Percentiles rank a stretch among this genome's conserved stretches.
These are phyloP conservation scores for Drosophila serrata DNA, from an alignment of 1,140 invertebrate species.

Conservation along the genomic window DNA sequence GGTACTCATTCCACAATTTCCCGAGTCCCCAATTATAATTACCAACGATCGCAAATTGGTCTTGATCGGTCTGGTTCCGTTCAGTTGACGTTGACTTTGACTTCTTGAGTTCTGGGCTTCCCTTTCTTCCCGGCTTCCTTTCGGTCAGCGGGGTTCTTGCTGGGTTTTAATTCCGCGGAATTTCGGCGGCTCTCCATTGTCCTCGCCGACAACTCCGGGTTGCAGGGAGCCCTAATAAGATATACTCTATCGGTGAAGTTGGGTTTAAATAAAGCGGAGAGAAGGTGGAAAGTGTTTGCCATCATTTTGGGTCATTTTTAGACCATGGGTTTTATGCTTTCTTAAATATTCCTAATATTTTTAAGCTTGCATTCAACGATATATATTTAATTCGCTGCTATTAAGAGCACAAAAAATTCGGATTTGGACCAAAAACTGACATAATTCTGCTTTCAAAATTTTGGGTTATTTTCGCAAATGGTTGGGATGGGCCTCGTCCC, in stretches of 20 bases:
- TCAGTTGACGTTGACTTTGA: constrained; percentile 24
- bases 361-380: no score
- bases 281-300: background rate
- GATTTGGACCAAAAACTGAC: background rate
- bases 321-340: background rate
- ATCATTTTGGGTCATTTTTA: background rate
- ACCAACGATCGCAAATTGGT: constrained; percentile 66
- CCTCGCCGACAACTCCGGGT: constrained; percentile 47
- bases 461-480: constrained; percentile 56
- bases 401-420: constrained; percentile 24
- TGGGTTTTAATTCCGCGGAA: constrained; percentile 70
- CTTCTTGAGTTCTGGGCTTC: constrained; percentile 10
- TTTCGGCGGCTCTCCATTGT: constrained; percentile 74
- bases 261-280: background rate
- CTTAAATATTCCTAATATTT: no score
- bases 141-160: constrained; percentile 3
- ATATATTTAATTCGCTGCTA: background rate
- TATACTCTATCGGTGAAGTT: constrained; percentile 24
- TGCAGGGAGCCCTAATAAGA: constrained; percentile 36
- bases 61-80: constrained; percentile 36
- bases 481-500: constrained; percentile 15
- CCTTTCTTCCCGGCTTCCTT: background rate
- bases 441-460: constrained; percentile 39
- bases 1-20: background rate
- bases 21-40: constrained; percentile 61